Base-by-base conservation (phyloP, 2,797 vertebrate genomes). In the Syncerus caffer region DNA sequence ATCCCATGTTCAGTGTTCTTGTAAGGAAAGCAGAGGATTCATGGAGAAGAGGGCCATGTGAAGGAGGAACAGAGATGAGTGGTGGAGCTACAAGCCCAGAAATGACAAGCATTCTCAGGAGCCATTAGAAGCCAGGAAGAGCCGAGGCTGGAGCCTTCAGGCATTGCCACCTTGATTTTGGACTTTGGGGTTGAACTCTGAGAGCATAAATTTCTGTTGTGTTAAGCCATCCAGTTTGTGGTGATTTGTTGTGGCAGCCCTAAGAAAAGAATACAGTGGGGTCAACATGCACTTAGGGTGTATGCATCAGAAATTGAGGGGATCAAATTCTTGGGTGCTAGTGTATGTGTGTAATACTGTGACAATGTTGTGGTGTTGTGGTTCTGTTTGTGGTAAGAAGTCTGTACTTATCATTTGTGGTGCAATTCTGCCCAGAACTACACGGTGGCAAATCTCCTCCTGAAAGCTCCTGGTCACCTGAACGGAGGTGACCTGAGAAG, bases 361-460 rank as follows among this genome's bases (percentile, higher is more conserved):
- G 50, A 60, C 47, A 50, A 14, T 17, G 78, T n/a, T 51, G 13
- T 79, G n/a, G 55, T 17, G 58, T 14, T 45, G 13, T 79, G n/a
- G 62, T 80, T 87, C 84, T 95, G 92, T 0, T 0, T 83, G n/a
- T 67, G 57, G 76, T 60, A 10, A 95, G 92, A 97, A 53, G 82
- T 50, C 45, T 62, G 82, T 85, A 53, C 93, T 93, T 98, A 85
- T 94, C 94, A 95, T 90, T 97, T 96, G 97, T 96, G 97, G 96
- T 96, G 60, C 89, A 16, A 45, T 98, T 97, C 97, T 98, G 6
- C 57, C 85, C 95, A 98, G 97, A 98, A 92, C 97, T 98, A 85
- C 85, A 91, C 71, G 95, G 57, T 89, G 71, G 53, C 90, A 97
- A 93, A 84, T 90, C 97, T 96, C 57, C 98, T 97, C 95, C 91